Evolutionary conservation across 2,888 invertebrate species (phyloP).

Genomic region (Saturnia japonica): DNA sequence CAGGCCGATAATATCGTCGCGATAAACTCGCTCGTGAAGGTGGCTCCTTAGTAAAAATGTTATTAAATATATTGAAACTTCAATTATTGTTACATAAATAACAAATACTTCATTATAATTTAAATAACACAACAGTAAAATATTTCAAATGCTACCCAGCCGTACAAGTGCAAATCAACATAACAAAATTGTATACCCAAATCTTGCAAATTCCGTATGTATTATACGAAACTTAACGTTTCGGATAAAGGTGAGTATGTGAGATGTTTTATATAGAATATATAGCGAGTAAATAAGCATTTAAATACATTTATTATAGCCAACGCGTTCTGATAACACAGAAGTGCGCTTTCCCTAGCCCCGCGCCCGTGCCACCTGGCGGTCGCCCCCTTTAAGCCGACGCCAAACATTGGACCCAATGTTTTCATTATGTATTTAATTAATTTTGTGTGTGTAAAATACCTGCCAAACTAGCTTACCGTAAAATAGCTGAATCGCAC

Average conservation of each 20-base stretch:
- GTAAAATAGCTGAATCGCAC: no score
- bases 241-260: background rate
- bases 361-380: conserved; percentile 1
- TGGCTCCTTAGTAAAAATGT: no score
- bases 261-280: background rate
- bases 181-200: no score
- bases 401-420: background rate
- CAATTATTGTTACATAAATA: no score
- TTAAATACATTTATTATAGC: conserved; percentile 11
- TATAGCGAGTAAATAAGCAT: conserved; percentile 10
- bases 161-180: no score
- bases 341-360: background rate
- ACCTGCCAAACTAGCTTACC: background rate
- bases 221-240: background rate
- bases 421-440: background rate
- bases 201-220: background rate
- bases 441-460: background rate
- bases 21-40: no score
- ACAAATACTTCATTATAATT: no score
- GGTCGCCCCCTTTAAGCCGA: background rate
- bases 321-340: conserved; percentile 11
- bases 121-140: no score
- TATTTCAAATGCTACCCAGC: no score
- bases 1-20: no score
- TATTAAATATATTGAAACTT: no score